Evolutionary conservation across 1,140 invertebrate genomes (phyloP).

Genomic region (Semibalanus balanoides): DNA sequence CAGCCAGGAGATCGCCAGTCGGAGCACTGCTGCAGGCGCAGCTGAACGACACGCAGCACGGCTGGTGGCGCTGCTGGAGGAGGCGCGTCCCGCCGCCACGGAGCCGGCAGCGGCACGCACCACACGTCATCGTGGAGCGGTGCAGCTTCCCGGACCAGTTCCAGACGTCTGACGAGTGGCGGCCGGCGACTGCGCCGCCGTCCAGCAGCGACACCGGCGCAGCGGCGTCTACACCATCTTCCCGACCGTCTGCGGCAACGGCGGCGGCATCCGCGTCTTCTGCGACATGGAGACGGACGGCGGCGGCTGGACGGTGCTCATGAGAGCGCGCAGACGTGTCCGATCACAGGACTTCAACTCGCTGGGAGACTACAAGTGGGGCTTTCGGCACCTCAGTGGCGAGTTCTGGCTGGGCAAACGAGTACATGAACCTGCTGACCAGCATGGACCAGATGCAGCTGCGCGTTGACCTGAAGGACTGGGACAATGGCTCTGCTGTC

Average conservation of each 20-base stretch:
- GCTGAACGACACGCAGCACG: too few relatives aligned
- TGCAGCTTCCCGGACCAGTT: too few relatives aligned
- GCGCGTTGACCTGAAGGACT: conserved; percentile 19
- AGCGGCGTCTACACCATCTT: conserved; percentile 26
- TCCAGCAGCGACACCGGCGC: too few relatives aligned
- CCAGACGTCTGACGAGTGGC: too few relatives aligned
- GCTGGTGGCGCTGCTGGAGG: too few relatives aligned
- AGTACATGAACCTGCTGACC: conserved; percentile 20
- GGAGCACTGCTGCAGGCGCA: too few relatives aligned
- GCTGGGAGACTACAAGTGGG: conserved; percentile 47
- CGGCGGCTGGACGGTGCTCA: conserved; percentile 32
- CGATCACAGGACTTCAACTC: conserved; percentile 40
- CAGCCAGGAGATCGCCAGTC: too few relatives aligned
- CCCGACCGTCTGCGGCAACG: conserved; percentile 17
- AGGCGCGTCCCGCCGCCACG: too few relatives aligned
- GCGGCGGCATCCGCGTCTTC: conserved; percentile 22
- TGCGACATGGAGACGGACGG: conserved; percentile 31
- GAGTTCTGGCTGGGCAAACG: conserved; percentile 43
- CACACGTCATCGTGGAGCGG: too few relatives aligned
- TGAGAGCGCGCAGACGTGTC: conserved; percentile 23
- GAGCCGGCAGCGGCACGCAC: too few relatives aligned
- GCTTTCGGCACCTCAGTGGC: conserved; percentile 44
- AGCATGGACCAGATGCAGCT: conserved; percentile 20
- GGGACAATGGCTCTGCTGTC: conserved; percentile 18
- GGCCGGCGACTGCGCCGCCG: too few relatives aligned